phyloP scores from a whole-genome alignment of 1,140 invertebrate genomes.

The Bemisia tabaci region DNA sequence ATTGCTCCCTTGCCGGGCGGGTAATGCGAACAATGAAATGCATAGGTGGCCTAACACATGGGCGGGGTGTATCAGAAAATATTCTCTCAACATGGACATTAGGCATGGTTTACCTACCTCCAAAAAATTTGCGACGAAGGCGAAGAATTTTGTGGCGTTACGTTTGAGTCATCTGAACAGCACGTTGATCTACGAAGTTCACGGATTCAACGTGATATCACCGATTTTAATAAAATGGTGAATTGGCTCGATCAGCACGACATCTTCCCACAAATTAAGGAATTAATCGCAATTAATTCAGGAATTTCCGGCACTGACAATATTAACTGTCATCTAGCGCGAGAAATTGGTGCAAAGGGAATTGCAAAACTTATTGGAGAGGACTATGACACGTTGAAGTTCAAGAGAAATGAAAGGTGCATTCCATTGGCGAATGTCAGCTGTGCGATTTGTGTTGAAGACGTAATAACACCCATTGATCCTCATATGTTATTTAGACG shows the following conservation, averaged over 20 bases:
- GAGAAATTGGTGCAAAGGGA: slow-evolving; percentile 25
- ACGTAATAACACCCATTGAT: slow-evolving; percentile 27
- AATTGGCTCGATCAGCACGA: slow-evolving; percentile 28
- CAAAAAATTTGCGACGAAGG: no score
- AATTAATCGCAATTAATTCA: slow-evolving; percentile 27
- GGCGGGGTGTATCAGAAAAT: slow-evolving; percentile 27
- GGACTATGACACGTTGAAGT: slow-evolving; percentile 17
- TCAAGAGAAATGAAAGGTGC: slow-evolving; percentile 19
- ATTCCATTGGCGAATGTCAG: slow-evolving; percentile 15
- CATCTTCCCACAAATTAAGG: slow-evolving; percentile 25
- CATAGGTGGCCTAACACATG: slow-evolving; percentile 27
- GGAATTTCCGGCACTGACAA: slow-evolving; percentile 28
- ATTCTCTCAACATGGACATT: slow-evolving; percentile 29
- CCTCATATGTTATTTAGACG: slow-evolving; percentile 30
- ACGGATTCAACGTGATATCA: slow-evolving; percentile 28
- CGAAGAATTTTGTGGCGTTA: no score
- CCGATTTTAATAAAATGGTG: slow-evolving; percentile 26
- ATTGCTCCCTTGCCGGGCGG: no score
- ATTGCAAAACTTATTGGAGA: slow-evolving; percentile 24
- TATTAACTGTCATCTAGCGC: slow-evolving; percentile 30
- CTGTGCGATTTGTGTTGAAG: slow-evolving; percentile 19
- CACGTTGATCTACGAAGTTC: slow-evolving; percentile 30
- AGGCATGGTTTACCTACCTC: no score
- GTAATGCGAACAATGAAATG: slow-evolving; percentile 33
- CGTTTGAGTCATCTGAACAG: slow-evolving; percentile 31